Percentiles rank a stretch among this genome's conserved stretches.
Evolutionary conservation across 2,888 invertebrate species (phyloP).

Genomic region (Halocaridina rubra): DNA sequence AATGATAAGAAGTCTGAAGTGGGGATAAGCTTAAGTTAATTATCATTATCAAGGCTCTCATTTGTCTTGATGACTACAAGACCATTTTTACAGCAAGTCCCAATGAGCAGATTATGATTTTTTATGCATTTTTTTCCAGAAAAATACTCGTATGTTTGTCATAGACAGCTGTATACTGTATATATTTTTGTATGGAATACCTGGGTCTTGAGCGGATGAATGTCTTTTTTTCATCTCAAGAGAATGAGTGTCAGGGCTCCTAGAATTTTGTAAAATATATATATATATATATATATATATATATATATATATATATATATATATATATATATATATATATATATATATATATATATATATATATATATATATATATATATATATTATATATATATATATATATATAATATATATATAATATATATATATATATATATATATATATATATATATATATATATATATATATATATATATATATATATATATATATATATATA

Average conservation of each 20-base stretch:
- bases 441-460: not conserved
- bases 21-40: not conserved
- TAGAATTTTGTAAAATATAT: not conserved
- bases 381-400: not conserved
- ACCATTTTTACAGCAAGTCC: constrained; percentile 40
- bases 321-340: not conserved
- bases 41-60: constrained; percentile 22
- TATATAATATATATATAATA: not conserved
- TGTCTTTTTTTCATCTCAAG: constrained; percentile 27
- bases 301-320: not conserved
- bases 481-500: too few species aligned
- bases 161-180: constrained; percentile 55
- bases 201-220: constrained; percentile 50
- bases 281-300: not conserved
- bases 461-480: too few species aligned
- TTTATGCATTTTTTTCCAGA: not conserved
- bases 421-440: not conserved
- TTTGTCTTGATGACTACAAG: constrained; percentile 46
- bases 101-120: constrained; percentile 42
- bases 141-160: constrained; percentile 58
- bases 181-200: constrained; percentile 54
- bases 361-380: not conserved
- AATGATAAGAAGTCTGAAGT: constrained; percentile 33
- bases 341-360: not conserved
- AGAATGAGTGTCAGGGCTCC: constrained; percentile 22